phyloP scores from a whole-genome alignment of 2,797 vertebrate genomes.

The Hippoglossus hippoglossus region DNA sequence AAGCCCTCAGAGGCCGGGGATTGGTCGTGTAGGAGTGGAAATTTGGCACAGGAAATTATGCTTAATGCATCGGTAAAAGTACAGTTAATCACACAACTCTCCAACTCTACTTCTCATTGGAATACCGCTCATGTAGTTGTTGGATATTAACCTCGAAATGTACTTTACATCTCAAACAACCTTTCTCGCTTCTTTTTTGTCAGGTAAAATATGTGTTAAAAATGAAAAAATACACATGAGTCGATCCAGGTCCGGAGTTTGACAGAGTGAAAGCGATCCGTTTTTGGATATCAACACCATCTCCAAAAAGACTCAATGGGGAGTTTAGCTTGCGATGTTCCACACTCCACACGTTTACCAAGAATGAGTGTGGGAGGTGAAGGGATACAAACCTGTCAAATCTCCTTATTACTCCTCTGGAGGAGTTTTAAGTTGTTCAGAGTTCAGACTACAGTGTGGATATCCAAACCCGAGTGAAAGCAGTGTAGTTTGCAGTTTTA shows the following conservation, averaged over 20 bases:
- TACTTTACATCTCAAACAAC: no score
- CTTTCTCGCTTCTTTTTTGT: no score
- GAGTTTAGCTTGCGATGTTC: no score
- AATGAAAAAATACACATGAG: no score
- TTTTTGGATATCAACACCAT: no score
- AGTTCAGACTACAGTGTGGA: no score
- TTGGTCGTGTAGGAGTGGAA: constrained; percentile 49
- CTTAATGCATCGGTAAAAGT: constrained; percentile 32
- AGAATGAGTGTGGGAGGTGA: background rate
- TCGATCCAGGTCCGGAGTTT: background rate
- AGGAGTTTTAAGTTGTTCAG: no score
- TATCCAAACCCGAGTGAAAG: no score
- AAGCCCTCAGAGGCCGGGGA: constrained; percentile 9
- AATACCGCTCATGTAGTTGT: background rate
- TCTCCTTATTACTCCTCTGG: background rate
- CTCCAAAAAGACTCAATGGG: no score
- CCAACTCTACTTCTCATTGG: background rate
- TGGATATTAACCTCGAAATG: no score
- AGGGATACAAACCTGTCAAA: background rate
- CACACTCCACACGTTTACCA: background rate
- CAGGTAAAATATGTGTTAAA: no score
- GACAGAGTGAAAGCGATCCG: background rate
- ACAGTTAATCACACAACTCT: background rate
- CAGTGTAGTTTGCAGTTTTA: no score
- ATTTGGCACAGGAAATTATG: constrained; percentile 43